These are phyloP conservation scores for Syritta pipiens DNA, from an alignment of 2,888 invertebrate genomes.

Conservation along the genomic window DNA sequence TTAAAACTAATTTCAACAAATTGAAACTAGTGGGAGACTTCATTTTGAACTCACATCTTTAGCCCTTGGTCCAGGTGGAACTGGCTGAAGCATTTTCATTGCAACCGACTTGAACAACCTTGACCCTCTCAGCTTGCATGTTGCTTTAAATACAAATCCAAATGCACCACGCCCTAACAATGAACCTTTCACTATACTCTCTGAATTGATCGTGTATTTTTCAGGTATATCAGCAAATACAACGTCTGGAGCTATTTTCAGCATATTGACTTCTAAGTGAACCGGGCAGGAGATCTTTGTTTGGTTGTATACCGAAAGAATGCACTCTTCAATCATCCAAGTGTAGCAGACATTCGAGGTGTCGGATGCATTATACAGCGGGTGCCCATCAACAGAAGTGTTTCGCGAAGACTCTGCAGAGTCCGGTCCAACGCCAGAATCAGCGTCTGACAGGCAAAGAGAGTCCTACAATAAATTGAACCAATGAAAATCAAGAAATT, in stretches of 20 bases:
- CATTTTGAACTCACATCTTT: constrained; percentile 74
- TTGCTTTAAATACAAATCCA: constrained; percentile 95
- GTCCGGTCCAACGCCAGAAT: constrained; percentile 93
- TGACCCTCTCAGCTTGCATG: constrained; percentile 83
- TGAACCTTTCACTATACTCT: constrained; percentile 87
- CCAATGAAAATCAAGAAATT: neutral
- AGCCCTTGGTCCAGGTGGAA: constrained; percentile 85
- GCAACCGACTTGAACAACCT: constrained; percentile 87
- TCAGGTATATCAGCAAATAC: constrained; percentile 94
- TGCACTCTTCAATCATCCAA: constrained; percentile 98
- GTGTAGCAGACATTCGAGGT: constrained; percentile 82
- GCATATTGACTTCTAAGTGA: constrained; percentile 87
- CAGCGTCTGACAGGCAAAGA: constrained; percentile 87
- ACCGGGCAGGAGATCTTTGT: constrained; percentile 87
- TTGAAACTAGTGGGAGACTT: neutral
- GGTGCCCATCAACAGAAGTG: constrained; percentile 90
- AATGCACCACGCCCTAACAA: constrained; percentile 97
- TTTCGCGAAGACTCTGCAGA: constrained; percentile 89
- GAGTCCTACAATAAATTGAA: constrained; percentile 81
- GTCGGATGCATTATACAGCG: constrained; percentile 79
- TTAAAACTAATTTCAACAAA: neutral
- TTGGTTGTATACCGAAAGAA: constrained; percentile 90
- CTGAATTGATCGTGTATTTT: constrained; percentile 88
- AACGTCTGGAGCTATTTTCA: constrained; percentile 95
- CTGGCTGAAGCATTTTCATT: constrained; percentile 97